Percentiles rank a stretch among this genome's conserved stretches.
phyloP scores from a whole-genome alignment of 2,113 vertebrate species.

The Esox niger region DNA sequence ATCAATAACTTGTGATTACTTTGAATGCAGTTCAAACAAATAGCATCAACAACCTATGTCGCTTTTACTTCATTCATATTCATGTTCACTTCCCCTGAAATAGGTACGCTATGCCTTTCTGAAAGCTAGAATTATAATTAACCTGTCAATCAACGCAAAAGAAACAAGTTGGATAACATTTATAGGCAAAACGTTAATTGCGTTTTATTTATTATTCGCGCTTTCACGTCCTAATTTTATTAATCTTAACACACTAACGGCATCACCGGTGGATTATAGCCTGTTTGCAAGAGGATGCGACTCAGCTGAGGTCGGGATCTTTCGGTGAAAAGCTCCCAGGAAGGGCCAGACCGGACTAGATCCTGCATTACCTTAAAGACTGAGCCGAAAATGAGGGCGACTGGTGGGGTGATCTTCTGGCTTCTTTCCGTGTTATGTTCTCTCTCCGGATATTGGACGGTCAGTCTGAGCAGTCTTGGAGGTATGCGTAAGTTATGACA shows the following conservation, averaged over 20 bases:
- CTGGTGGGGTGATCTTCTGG: conserved; percentile 16
- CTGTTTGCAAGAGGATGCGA: too few species aligned
- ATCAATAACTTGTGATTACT: not conserved
- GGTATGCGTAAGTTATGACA: conserved; percentile 27
- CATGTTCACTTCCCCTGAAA: not conserved
- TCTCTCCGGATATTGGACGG: conserved; percentile 43
- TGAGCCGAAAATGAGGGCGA: conserved; percentile 30
- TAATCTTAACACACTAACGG: not conserved
- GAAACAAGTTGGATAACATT: not conserved
- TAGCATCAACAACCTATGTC: not conserved
- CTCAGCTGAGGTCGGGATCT: conserved; percentile 49
- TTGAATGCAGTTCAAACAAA: not conserved
- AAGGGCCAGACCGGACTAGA: not conserved
- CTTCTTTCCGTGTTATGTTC: conserved; percentile 35
- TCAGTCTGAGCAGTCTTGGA: conserved; percentile 42
- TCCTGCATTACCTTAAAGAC: too few species aligned
- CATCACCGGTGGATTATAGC: not conserved
- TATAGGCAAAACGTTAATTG: too few species aligned
- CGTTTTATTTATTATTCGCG: not conserved
- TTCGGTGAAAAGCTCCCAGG: conserved; percentile 20
- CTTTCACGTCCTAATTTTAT: not conserved
- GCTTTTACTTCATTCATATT: too few species aligned
- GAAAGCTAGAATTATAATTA: not conserved
- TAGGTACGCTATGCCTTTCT: not conserved
- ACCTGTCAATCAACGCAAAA: not conserved